Base-by-base conservation (phyloP, 2,888 invertebrate genomes). In the Sclerodermus sp. region DNA sequence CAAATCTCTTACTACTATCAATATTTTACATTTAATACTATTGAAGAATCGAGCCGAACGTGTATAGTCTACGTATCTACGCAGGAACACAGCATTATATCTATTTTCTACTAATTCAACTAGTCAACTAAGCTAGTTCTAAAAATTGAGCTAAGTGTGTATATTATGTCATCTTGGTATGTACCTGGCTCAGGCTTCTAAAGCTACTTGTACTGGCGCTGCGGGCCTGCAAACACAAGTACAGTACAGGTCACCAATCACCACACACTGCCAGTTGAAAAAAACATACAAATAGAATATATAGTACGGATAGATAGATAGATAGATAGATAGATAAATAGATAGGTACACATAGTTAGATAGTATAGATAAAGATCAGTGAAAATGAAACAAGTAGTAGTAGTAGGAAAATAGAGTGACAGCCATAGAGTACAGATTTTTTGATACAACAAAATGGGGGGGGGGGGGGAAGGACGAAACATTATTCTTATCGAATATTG, bases 131-230 rank as follows among this genome's bases (percentile, higher is more conserved):
- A 8, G 8, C 23, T 23, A 23, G 8, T 23, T 23, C 23, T 23
- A 23, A 23, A 23, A 23, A 23, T 58, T 52, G 50, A 64, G 53
- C 63, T 63, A 63, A 8, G 13, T 51, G 62, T 56, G 51, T 60
- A 52, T 54, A 62, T 62, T 64, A 64, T 64, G 62, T 55, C 61
- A 65, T 64, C 68, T 66, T 67, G 74, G 62, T 76, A 72, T 76
- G 81, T 89, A 90, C 90, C 90, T 90, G 90, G 84, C 89, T 90
- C 79, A 89, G 85, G 85, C 90, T 90, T 87, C 90, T 88, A 89
- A 89, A 89, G 87, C 89, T 90, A 89, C 88, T 87, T 83, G 89
- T 88, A 85, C 90, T 90, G 82, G 89, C 88, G 84, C 89, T 90
- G 85, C 89, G 88, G 81, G 89, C 89, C 90, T 90, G 89, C 77